Evolutionary conservation across 2,113 vertebrate genomes (phyloP), one percentile per base, ranked within the genome.

Genomic region (Pampusana beccarii): DNA sequence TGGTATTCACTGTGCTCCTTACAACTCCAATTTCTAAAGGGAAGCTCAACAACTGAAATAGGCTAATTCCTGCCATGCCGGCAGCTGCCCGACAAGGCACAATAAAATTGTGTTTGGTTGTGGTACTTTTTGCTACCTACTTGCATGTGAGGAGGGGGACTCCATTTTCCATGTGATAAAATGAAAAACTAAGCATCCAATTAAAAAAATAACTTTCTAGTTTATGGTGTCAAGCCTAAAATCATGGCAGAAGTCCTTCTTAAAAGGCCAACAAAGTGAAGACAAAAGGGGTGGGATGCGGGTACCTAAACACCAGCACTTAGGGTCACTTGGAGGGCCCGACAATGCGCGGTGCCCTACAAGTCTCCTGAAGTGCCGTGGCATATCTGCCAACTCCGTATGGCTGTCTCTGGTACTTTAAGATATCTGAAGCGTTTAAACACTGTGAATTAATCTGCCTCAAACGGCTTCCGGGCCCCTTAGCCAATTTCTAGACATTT

Each of bases 161-260:
- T 24, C 38, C 67, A 16, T 54, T 92, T 80, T 78, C 79, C 33
- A 16, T 24, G 16, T 8, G 62, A 46, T 23, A 51, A 65, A 74
- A 54, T 61, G 18, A 80, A 48, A 87, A 92, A 66, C 26, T 61
- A 61, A 57, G n/a, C n/a, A 78, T 74, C 85, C 72, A 78, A 0
- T 70, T 93, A 78, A 73, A 82, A 90, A 88, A 88, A 62, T 54
- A 88, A 56, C 48, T 72, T 44, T n/a, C 73, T 64, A 19, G 21
- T 28, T 8, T 31, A 36, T 23, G 24, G 53, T 71, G 61, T 89
- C 29, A 80, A 78, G 42, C 54, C 74, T 85, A 26, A 87, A 88
- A 64, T 70, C n/a, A 23, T 29, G 44, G 46, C 44, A 60, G 61
- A 72, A 89, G 46, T 70, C 74, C 48, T 13, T 85, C 71, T 91